These are phyloP conservation scores for Alligator mississippiensis DNA, from an alignment of 2,113 vertebrate genomes.

Conservation along the genomic window DNA sequence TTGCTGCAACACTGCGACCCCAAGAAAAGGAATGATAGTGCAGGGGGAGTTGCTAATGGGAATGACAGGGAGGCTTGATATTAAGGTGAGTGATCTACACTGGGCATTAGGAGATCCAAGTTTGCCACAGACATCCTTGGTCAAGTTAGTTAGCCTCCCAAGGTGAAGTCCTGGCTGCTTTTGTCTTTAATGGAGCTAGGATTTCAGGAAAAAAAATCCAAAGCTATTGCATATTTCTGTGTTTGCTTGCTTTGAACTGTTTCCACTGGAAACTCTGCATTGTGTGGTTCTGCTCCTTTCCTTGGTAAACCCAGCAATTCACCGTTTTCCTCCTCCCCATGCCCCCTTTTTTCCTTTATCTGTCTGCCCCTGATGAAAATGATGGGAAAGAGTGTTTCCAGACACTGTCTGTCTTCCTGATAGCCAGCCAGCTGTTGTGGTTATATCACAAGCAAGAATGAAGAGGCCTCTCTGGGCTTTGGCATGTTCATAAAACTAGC, in stretches of 20 bases:
- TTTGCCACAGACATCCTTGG: neutral
- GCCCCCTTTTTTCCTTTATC: neutral
- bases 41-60: too few relatives aligned
- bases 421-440: neutral
- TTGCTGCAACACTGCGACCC: too few relatives aligned
- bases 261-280: neutral
- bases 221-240: neutral
- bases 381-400: neutral
- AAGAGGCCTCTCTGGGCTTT: neutral
- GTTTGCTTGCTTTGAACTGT: neutral
- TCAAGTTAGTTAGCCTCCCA: neutral
- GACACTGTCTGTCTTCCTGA: neutral
- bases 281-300: neutral
- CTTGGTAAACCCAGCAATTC: neutral
- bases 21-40: too few relatives aligned
- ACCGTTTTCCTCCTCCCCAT: neutral
- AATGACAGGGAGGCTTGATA: neutral
- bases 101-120: neutral
- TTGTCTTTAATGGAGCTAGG: neutral
- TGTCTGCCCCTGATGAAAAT: neutral
- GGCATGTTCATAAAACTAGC: conserved; percentile 27
- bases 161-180: neutral
- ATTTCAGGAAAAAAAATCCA: neutral
- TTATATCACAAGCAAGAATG: neutral
- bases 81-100: neutral